Evolutionary conservation across 2,113 vertebrate species (phyloP).

Genomic region (Acrocephalus kingi): DNA sequence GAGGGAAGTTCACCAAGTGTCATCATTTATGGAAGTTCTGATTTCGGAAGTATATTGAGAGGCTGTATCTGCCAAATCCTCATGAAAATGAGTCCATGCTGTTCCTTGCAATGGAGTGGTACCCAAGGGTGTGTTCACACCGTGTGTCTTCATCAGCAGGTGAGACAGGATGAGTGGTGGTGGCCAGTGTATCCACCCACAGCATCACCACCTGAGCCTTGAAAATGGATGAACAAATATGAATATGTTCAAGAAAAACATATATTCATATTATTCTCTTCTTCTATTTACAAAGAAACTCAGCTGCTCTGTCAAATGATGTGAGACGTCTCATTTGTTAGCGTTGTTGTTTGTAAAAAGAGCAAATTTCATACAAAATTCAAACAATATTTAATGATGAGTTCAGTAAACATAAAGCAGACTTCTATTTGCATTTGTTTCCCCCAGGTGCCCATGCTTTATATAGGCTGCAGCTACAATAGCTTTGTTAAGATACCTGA

Average conservation of each 20-base stretch:
- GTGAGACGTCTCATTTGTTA: constrained; percentile 16
- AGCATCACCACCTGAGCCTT: neutral
- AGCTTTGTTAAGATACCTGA: neutral
- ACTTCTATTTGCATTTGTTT: constrained; percentile 35
- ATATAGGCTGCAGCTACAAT: neutral
- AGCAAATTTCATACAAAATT: constrained; percentile 28
- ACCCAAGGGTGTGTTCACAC: neutral
- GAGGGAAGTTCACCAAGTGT: neutral
- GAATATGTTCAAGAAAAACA: neutral
- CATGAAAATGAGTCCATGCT: neutral
- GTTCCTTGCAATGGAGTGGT: neutral
- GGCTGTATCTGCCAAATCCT: neutral
- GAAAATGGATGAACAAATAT: neutral
- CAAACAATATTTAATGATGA: constrained; percentile 14
- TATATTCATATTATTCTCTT: neutral
- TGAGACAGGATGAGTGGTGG: neutral
- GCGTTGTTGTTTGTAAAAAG: constrained; percentile 29
- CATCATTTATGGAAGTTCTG: neutral
- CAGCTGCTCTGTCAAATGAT: neutral
- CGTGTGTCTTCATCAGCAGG: rapidly evolving
- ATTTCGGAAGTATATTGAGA: neutral
- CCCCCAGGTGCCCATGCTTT: neutral
- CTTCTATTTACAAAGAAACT: constrained; percentile 10
- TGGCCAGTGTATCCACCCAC: neutral
- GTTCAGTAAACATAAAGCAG: neutral